Evolutionary conservation across 2,797 vertebrate species (phyloP).

Genomic region (Anas capensis): DNA sequence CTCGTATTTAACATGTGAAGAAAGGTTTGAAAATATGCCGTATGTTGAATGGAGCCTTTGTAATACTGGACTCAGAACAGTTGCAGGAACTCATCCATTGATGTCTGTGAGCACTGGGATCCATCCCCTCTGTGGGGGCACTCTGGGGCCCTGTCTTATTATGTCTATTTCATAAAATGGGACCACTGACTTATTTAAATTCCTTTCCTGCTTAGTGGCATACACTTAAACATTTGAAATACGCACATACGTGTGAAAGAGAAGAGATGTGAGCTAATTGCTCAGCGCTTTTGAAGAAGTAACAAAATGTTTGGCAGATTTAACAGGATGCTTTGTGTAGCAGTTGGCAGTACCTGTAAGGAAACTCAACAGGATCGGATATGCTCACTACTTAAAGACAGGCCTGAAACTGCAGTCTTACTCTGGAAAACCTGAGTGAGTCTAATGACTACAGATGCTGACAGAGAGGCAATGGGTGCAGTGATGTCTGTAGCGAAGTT

Average conservation of each 20-base stretch:
- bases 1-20: not conserved
- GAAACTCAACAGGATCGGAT: not conserved
- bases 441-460: not conserved
- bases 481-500: conserved; percentile 43
- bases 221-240: not conserved
- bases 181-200: not conserved
- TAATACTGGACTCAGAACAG: not conserved
- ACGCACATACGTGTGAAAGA: not conserved
- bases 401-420: not conserved
- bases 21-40: not conserved
- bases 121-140: not conserved
- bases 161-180: not conserved
- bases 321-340: not conserved
- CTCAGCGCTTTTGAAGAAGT: not conserved
- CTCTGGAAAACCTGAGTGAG: not conserved
- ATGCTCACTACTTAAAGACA: not conserved
- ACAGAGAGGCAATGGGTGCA: not conserved
- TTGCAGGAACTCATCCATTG: not conserved
- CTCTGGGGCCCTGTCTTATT: not conserved
- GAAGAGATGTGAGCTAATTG: not conserved
- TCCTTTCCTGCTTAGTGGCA: not conserved
- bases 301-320: not conserved
- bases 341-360: not conserved
- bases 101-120: not conserved
- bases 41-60: not conserved